Conservation (phyloP, 2,888 invertebrate species). For the Epirrhoe tristata region DNA sequence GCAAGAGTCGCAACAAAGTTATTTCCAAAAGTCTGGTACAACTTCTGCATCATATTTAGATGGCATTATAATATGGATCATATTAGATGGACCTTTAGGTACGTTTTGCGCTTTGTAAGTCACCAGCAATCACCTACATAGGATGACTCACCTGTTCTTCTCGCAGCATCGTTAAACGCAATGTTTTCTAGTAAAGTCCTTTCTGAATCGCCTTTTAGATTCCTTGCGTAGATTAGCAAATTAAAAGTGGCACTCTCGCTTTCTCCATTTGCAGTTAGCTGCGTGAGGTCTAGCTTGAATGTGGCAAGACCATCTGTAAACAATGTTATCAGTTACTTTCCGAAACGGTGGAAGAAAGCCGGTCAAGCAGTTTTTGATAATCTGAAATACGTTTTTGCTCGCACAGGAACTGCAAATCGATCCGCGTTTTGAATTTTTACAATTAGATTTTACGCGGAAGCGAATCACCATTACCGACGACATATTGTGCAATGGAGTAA, state of each 20-base stretch:
- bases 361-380: too few relatives aligned
- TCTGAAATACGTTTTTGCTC: too few relatives aligned
- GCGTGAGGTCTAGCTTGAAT: conserved; percentile 85
- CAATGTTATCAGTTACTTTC: conserved; percentile 14
- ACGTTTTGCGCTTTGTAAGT: too few relatives aligned
- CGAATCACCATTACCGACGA: too few relatives aligned
- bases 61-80: too few relatives aligned
- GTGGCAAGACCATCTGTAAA: conserved; percentile 72
- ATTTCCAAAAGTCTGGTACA: neutral
- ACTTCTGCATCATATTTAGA: too few relatives aligned
- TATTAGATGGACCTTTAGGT: too few relatives aligned
- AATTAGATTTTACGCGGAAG: too few relatives aligned
- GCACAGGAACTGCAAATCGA: too few relatives aligned
- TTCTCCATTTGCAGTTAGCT: conserved; percentile 83
- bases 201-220: conserved; percentile 94
- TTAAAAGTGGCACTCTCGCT: conserved; percentile 87
- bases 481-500: too few relatives aligned
- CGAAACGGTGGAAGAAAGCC: neutral
- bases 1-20: neutral
- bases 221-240: conserved; percentile 92
- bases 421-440: too few relatives aligned
- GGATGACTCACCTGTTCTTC: conserved; percentile 89
- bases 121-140: neutral
- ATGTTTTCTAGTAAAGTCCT: conserved; percentile 93
- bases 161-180: conserved; percentile 94